Conservation (phyloP, 2,888 invertebrate species). For the Acleris holmiana region DNA sequence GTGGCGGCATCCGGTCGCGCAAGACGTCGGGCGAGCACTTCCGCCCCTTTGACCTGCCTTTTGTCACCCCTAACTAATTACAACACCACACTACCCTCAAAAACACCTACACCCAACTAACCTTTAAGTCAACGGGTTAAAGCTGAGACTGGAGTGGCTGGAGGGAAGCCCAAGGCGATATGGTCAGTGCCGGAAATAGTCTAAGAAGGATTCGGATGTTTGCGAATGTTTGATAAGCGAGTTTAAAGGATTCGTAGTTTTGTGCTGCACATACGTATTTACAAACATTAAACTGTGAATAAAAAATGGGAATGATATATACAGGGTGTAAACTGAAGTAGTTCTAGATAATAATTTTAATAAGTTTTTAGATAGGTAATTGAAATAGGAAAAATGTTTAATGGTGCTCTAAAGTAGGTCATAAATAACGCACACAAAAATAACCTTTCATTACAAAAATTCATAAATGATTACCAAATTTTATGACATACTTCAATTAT, state of each 20-base stretch:
- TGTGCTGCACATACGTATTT: too few relatives aligned
- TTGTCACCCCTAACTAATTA: slow-evolving; percentile 54
- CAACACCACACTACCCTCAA: slow-evolving; percentile 23
- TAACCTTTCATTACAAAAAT: too few relatives aligned
- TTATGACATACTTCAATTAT: too few relatives aligned
- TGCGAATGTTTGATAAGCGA: slow-evolving; percentile 24
- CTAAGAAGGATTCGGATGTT: slow-evolving; percentile 34
- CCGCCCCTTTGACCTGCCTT: slow-evolving; percentile 78
- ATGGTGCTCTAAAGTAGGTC: too few relatives aligned
- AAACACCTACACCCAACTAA: slow-evolving; percentile 6
- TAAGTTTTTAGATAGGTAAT: too few relatives aligned
- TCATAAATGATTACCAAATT: too few relatives aligned
- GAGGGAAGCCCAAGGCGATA: slow-evolving; percentile 14
- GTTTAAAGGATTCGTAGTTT: slow-evolving; percentile 1
- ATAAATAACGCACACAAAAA: too few relatives aligned
- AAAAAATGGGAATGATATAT: too few relatives aligned
- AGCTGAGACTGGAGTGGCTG: not conserved
- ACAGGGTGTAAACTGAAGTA: too few relatives aligned
- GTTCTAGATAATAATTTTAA: too few relatives aligned
- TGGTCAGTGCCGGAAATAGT: slow-evolving; percentile 33
- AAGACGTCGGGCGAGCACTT: slow-evolving; percentile 64
- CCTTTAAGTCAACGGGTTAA: not conserved
- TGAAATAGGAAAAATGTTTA: too few relatives aligned
- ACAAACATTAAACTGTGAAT: too few relatives aligned
- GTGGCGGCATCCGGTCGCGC: slow-evolving; percentile 45